Percentiles rank a stretch among this genome's conserved stretches.
Conservation (phyloP, 2,888 invertebrate genomes). For the Sphaeridia pumilis region DNA sequence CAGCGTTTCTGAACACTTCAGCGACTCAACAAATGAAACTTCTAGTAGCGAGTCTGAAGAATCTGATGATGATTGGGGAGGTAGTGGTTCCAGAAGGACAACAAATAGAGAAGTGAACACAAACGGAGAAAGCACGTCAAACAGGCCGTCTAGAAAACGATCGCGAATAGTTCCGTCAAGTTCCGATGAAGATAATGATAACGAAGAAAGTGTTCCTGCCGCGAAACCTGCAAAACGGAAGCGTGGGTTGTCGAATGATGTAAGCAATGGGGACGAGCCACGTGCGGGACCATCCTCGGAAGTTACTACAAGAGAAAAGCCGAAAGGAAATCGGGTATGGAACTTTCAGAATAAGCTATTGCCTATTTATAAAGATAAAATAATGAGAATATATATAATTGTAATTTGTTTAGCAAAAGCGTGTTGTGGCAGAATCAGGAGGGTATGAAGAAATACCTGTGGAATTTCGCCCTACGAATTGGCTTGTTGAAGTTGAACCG, state of each 20-base stretch:
- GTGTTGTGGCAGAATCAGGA: conserved; percentile 23
- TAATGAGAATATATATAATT: too few relatives aligned
- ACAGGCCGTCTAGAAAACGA: conserved; percentile 1
- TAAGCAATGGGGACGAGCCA: conserved; percentile 27
- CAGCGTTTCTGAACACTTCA: conserved; percentile 20
- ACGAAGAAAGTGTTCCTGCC: conserved; percentile 9
- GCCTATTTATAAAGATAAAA: too few relatives aligned
- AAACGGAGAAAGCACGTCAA: not conserved
- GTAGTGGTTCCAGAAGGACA: not conserved
- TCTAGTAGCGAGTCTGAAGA: conserved; percentile 21
- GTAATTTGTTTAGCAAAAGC: conserved; percentile 35
- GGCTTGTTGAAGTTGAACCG: conserved; percentile 83
- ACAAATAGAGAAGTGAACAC: conserved; percentile 1
- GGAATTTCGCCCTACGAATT: conserved; percentile 72
- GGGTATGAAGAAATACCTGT: conserved; percentile 54
- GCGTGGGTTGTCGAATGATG: not conserved
- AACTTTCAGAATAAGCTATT: too few relatives aligned
- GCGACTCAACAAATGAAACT: conserved; percentile 16
- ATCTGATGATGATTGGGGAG: conserved; percentile 34
- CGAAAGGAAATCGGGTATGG: conserved; percentile 9
- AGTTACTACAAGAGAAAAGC: conserved; percentile 18
- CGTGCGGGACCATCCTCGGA: conserved; percentile 30
- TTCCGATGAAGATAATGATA: conserved; percentile 1
- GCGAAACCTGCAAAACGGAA: conserved; percentile 20
- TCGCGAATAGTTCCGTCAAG: conserved; percentile 9